Evolutionary conservation across 2,888 invertebrate genomes (phyloP).

Genomic region (Sinodicranocentrus sp.): DNA sequence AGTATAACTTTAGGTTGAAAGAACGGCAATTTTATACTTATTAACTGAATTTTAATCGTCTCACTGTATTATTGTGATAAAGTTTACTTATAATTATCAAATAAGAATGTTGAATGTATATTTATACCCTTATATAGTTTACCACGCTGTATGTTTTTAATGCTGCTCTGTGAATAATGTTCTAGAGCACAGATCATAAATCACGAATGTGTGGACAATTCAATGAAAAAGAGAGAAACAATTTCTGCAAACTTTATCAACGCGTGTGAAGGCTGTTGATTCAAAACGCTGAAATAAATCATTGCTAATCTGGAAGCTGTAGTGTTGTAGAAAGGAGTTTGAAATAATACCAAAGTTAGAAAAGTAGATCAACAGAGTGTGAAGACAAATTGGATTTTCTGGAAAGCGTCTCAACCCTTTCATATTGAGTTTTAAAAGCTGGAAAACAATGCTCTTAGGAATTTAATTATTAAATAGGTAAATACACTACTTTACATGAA

Average conservation of each 20-base stretch:
- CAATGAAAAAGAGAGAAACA: slow-evolving; percentile 14
- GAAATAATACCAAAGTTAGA: neutral
- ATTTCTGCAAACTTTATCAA: slow-evolving; percentile 48
- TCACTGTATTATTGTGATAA: too few species aligned
- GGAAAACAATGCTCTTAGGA: too few species aligned
- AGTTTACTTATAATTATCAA: too few species aligned
- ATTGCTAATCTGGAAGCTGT: neutral
- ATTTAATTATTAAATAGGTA: neutral
- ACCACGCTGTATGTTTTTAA: neutral
- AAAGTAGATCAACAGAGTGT: slow-evolving; percentile 18
- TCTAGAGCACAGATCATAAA: slow-evolving; percentile 41
- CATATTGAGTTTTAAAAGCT: too few species aligned
- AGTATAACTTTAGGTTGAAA: slow-evolving; percentile 55
- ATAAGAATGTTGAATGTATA: too few species aligned
- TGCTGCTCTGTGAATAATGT: slow-evolving; percentile 46
- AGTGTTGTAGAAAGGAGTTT: neutral
- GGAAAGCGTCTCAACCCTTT: too few species aligned
- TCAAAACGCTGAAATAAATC: slow-evolving; percentile 7
- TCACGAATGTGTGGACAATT: slow-evolving; percentile 46
- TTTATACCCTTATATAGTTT: too few species aligned
- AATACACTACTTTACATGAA: neutral
- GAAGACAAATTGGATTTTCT: too few species aligned
- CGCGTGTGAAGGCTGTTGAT: neutral
- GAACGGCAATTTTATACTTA: slow-evolving; percentile 18
- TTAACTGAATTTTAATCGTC: neutral